Evolutionary conservation across 1,140 invertebrate genomes (phyloP), one percentile per base, ranked within the genome.

Genomic region (Holcopasites calliopsidis): DNA sequence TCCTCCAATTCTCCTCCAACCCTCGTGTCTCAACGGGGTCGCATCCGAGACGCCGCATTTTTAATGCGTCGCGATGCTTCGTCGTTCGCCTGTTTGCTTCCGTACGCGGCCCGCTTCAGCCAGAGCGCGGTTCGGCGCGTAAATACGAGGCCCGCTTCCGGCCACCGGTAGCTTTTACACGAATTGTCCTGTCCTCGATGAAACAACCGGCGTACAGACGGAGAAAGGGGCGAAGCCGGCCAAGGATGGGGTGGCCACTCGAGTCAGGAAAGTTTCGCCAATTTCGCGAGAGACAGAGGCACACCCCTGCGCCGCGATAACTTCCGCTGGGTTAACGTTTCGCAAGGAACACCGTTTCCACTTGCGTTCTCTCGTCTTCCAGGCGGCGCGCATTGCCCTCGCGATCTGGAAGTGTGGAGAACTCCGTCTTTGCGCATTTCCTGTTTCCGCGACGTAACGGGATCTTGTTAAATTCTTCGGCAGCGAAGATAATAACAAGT

Each of bases 11-110:
- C 33, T 0, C 13, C 18, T 7, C 1, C 38, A 0, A 0, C 1
- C 1, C 2, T 0, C 18, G 31, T 16, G 18, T 18, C 16, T 18
- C 16, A n/a, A n/a, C n/a, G n/a, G n/a, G n/a, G n/a, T n/a, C n/a
- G n/a, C n/a, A n/a, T n/a, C n/a, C n/a, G 44, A 35, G 38, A 50
- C 11, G 69, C 47, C 26, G 60, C 54, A 42, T 61, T 54, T 76
- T 82, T 77, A 82, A 82, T 82, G 79, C 72, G 52, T 74, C 64
- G 68, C 64, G 69, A 77, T 70, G 58, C 57, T 4, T 64, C 60
- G 57, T 44, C 40, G 60, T 44, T 50, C 3, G 31, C 8, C 42
- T 77, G 79, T 82, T 82, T 77, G 66, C 79, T 55, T 76, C n/a
- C 61, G 72, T 42, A 42, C 57, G 31, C 40, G 68, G 60, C 31